phyloP scores from a whole-genome alignment of 2,888 invertebrate genomes.

The Fragum whitleyi region DNA sequence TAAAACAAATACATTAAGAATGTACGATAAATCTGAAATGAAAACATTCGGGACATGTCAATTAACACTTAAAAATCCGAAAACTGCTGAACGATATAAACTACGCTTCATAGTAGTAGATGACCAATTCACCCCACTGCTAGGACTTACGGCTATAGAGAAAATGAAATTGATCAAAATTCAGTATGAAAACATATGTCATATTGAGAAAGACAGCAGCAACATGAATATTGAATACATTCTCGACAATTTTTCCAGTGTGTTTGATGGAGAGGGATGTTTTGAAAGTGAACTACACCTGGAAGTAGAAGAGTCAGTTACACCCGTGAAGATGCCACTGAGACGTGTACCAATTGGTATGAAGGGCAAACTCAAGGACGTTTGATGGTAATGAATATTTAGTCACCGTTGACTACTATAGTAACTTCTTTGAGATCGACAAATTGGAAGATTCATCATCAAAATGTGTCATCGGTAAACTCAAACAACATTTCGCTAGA shows the following conservation, averaged over 20 bases:
- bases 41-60: constrained; percentile 31
- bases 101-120: constrained; percentile 16
- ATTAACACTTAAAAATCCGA: too few species aligned
- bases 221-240: background rate
- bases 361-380: constrained; percentile 39
- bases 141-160: constrained; percentile 18
- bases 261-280: constrained; percentile 52
- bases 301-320: constrained; percentile 39
- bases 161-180: constrained; percentile 24
- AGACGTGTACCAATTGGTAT: constrained; percentile 45
- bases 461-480: constrained; percentile 31
- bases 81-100: background rate
- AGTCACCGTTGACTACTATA: constrained; percentile 55
- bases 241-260: constrained; percentile 23
- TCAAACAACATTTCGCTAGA: constrained; percentile 49
- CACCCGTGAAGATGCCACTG: constrained; percentile 44
- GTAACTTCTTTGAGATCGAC: too few species aligned
- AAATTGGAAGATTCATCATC: constrained; percentile 38
- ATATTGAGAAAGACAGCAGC: constrained; percentile 16
- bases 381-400: constrained; percentile 48
- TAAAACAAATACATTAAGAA: constrained; percentile 11
- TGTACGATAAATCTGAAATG: constrained; percentile 29
- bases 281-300: constrained; percentile 48
- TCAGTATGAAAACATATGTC: constrained; percentile 28
- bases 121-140: constrained; percentile 11